Conservation (phyloP, 2,888 invertebrate genomes). For the Apodemia duryi region DNA sequence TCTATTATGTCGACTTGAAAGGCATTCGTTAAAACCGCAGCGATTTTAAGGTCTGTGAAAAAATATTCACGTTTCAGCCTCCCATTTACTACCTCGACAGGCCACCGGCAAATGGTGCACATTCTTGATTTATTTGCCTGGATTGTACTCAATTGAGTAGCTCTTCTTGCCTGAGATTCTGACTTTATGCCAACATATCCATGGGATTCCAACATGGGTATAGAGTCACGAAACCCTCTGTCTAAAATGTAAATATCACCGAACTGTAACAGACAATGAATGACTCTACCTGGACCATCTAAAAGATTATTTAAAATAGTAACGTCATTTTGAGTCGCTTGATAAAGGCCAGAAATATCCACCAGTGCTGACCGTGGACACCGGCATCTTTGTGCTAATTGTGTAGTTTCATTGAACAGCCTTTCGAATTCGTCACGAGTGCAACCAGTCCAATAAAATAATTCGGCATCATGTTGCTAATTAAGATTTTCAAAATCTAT, state of each 20-base stretch:
- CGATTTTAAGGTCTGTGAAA: too few species aligned
- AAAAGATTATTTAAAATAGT: not conserved
- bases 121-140: too few species aligned
- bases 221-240: not conserved
- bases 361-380: not conserved
- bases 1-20: too few species aligned
- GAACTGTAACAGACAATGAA: not conserved
- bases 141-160: too few species aligned
- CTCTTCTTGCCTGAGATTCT: not conserved
- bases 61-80: too few species aligned
- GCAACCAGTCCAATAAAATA: constrained; percentile 4
- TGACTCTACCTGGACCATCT: not conserved
- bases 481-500: constrained; percentile 3
- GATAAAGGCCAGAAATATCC: not conserved
- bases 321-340: not conserved
- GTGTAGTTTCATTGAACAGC: constrained; percentile 1
- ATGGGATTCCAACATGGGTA: not conserved
- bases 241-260: too few species aligned
- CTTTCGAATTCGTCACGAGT: not conserved
- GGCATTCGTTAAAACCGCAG: too few species aligned
- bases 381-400: not conserved
- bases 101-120: too few species aligned
- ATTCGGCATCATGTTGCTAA: constrained; percentile 11
- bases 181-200: not conserved
- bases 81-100: too few species aligned